Evolutionary conservation across 2,113 vertebrate species (phyloP).

Genomic region (Bettongia penicillata): DNA sequence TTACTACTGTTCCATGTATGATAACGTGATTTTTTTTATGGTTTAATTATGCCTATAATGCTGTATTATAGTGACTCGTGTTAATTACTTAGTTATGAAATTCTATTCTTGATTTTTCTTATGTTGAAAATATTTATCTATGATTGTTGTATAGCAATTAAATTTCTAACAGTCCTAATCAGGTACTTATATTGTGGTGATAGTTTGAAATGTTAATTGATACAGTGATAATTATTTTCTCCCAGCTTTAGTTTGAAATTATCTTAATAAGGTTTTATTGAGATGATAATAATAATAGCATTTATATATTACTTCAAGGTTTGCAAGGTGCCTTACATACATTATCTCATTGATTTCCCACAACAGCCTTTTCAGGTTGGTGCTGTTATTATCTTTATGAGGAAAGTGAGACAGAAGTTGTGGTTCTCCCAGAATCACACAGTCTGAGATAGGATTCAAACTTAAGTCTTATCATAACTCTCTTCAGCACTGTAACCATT

Average conservation of each 20-base stretch:
- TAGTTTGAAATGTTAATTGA: conserved; percentile 41
- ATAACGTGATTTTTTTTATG: neutral
- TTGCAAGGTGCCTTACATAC: neutral
- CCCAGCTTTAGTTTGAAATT: neutral
- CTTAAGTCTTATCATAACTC: neutral
- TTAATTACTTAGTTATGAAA: conserved; percentile 14
- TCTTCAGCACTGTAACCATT: neutral
- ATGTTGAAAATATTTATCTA: conserved; percentile 38
- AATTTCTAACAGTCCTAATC: neutral
- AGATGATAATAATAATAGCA: neutral
- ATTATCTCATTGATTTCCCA: neutral
- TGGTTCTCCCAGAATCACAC: neutral
- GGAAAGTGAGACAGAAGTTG: neutral
- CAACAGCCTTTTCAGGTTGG: neutral
- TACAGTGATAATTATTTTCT: conserved; percentile 13
- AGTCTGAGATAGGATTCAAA: neutral
- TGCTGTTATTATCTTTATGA: neutral
- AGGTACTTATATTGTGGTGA: conserved; percentile 12
- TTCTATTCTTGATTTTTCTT: conserved; percentile 33
- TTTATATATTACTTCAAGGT: neutral
- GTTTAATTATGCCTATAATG: neutral
- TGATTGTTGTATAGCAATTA: conserved; percentile 14
- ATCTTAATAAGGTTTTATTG: neutral
- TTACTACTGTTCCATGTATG: conserved; percentile 8
- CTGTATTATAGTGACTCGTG: neutral